phyloP scores from a whole-genome alignment of 2,113 vertebrate genomes.

The Peromyscus leucopus region DNA sequence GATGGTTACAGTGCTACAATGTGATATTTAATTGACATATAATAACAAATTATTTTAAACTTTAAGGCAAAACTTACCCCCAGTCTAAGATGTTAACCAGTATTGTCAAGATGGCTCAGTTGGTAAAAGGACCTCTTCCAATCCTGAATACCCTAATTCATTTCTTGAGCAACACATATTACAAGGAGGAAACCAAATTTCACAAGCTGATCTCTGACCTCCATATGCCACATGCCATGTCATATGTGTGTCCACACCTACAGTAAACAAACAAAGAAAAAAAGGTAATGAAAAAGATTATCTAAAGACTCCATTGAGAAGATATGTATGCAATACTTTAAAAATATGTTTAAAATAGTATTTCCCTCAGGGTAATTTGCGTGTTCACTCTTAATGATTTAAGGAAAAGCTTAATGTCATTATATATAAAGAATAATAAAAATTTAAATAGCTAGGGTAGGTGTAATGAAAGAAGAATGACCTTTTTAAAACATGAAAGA shows the following conservation, averaged over 20 bases:
- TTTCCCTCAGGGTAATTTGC: conserved; percentile 13
- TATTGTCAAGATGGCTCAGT: neutral
- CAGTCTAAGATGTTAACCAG: neutral
- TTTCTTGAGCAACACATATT: neutral
- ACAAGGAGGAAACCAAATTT: neutral
- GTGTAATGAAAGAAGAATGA: neutral
- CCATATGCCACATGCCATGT: neutral
- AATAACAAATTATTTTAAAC: conserved; percentile 54
- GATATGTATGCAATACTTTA: neutral
- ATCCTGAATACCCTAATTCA: neutral
- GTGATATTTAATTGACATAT: conserved; percentile 56
- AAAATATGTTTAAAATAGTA: conserved; percentile 44
- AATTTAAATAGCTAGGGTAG: neutral
- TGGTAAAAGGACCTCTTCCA: neutral
- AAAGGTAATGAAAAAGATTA: neutral
- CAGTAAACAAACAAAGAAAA: neutral
- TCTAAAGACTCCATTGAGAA: conserved; percentile 42
- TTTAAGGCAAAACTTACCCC: conserved; percentile 62
- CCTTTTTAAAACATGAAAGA: neutral
- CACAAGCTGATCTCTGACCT: neutral
- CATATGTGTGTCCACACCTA: no score
- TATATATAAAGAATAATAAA: neutral
- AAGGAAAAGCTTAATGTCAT: neutral
- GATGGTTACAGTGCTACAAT: conserved; percentile 7
- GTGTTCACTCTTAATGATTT: neutral